Base-by-base conservation (phyloP, 2,888 invertebrate genomes). In the Cerceris rybyensis region DNA sequence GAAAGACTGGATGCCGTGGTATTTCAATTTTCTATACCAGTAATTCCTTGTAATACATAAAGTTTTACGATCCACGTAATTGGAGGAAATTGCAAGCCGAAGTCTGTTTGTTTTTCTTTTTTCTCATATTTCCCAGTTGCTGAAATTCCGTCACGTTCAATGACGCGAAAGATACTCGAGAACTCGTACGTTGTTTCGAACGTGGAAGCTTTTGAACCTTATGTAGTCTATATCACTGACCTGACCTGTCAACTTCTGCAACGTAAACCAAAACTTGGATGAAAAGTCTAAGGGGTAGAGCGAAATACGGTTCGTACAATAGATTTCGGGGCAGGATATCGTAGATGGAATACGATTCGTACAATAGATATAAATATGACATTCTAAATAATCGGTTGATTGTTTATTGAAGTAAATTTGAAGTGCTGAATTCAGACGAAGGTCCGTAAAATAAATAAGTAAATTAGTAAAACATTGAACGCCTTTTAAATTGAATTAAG, bases 181-280 rank as follows among this genome's bases (percentile, higher is more conserved):
- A 46, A 75, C 67, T 59, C 69, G 65, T 69, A 60, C 61, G 39
- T 63, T 63, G 61, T 66, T 65, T 70, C 50, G 57, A 42, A 70
- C 16, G 39, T 17, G 16, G 41, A 41, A 65, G 64, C 42, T 60
- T 55, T 57, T n/a, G 60, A 70, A 41, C 59, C 61, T 49, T 14
- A 43, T 16, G 8, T 46, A 14, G 17, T 46, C 43, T 28, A 28
- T 28, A 28, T 28, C 28, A 1, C 28, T 28, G 28, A 28, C 28
- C 28, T 28, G 28, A 28, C 13, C 54, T 17, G 17, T 8, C 46
- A 28, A 14, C 14, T 41, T 41, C 58, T 9, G 7, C 55, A 50
- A 66, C 63, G 65, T 70, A 76, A 82, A 79, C 76, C 71, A 79
- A 60, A 67, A 63, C 70, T 71, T 52, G 64, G 52, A 55, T 70